Conservation (phyloP, 2,113 vertebrate species). For the Chaetorhynchus papuensis region DNA sequence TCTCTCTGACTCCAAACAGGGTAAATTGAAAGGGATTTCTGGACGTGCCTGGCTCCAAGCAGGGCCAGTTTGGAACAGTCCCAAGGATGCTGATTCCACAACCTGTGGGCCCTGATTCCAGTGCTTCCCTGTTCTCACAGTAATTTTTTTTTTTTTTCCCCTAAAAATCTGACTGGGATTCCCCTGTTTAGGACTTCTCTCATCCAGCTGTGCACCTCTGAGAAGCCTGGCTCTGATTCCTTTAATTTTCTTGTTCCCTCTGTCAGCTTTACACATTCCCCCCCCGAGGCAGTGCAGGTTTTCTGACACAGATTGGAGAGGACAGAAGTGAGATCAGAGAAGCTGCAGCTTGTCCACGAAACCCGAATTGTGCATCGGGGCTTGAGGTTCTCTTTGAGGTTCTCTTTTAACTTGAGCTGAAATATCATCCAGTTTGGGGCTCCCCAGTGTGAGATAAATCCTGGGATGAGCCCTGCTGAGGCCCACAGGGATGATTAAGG, state of each 20-base stretch:
- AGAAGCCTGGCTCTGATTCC: neutral
- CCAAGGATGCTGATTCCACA: neutral
- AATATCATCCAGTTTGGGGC: neutral
- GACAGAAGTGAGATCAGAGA: slow-evolving; percentile 1
- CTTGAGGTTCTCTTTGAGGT: neutral
- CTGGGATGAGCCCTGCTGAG: neutral
- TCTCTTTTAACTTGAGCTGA: neutral
- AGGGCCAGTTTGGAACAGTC: neutral
- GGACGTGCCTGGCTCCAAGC: neutral
- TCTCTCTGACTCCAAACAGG: neutral
- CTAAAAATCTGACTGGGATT: neutral
- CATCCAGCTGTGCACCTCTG: neutral
- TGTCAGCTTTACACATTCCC: neutral
- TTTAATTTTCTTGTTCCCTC: neutral
- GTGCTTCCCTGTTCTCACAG: rapidly evolving
- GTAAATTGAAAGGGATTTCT: neutral
- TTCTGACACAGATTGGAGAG: neutral
- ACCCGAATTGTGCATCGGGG: neutral
- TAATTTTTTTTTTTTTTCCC: neutral
- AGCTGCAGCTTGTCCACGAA: neutral
- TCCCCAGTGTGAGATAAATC: neutral
- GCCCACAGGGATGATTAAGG: neutral
- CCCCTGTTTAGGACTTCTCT: neutral
- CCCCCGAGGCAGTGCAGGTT: slow-evolving; percentile 15
- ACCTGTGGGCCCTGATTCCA: rapidly evolving